These are phyloP conservation scores for Corbicula japonica DNA, from an alignment of 2,888 invertebrate genomes.

Conservation along the genomic window DNA sequence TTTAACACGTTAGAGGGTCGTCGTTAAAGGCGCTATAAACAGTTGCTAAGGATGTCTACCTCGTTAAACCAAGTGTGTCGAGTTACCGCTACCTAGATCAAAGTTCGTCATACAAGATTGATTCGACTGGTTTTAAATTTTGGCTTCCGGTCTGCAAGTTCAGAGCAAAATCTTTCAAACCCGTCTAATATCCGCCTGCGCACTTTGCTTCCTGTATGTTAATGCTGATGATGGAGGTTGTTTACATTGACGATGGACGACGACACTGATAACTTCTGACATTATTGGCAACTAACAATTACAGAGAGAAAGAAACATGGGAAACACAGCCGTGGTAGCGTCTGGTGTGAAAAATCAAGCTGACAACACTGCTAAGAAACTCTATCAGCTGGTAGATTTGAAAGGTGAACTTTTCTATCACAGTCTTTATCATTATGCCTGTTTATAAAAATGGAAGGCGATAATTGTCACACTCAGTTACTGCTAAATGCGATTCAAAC, in stretches of 20 bases:
- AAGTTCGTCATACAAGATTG: conserved; percentile 39
- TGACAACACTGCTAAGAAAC: conserved; percentile 75
- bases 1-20: conserved; percentile 58
- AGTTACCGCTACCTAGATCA: conserved; percentile 42
- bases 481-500: too few species aligned
- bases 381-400: conserved; percentile 95
- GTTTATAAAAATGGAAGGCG: too few species aligned
- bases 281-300: background rate
- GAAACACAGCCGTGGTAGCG: conserved; percentile 88
- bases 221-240: conserved; percentile 51
- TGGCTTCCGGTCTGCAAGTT: background rate
- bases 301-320: conserved; percentile 65
- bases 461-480: too few species aligned
- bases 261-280: conserved; percentile 23
- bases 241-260: conserved; percentile 65
- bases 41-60: conserved; percentile 76
- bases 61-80: conserved; percentile 43
- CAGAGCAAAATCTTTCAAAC: background rate
- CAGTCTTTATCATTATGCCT: too few species aligned
- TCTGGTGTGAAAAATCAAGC: conserved; percentile 98
- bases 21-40: conserved; percentile 72
- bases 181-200: conserved; percentile 55
- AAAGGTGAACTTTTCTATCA: too few species aligned
- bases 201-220: conserved; percentile 51
- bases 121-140: conserved; percentile 34